Evolutionary conservation across 2,797 vertebrate genomes (phyloP), one percentile per base, ranked within the genome.

Genomic region (Gymnodraco acuticeps): DNA sequence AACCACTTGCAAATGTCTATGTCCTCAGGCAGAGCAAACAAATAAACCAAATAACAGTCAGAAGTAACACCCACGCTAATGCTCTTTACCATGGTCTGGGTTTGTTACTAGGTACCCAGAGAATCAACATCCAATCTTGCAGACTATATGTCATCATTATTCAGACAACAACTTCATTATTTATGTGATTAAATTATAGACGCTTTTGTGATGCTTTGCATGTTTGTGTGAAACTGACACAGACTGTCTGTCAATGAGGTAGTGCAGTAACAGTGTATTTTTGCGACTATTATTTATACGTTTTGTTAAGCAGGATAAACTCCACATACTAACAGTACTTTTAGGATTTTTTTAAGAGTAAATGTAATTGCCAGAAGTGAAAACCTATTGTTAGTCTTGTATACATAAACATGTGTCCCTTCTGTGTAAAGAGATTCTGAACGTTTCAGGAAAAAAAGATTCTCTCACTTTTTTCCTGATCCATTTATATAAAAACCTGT

Each of bases 111-210:
- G 31, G 33, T 47, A 73, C 31, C 67, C 43, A 63, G 45, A 64
- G 74, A 80, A 86, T 87, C 75, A 82, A 64, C 70, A 6, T 65
- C 75, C 77, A 62, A 53, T 73, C 71, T 84, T 62, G 31, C 3
- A 75, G 65, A 64, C 64, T 19, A 2, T 14, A 41, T 45, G 42
- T 50, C 51, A 47, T 83, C 73, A 77, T 88, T 76, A 83, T 73
- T 84, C 81, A 85, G 58, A 78, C 16, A 12, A 46, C 15, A 71
- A 62, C 60, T 50, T 19, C 68, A 73, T 72, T 16, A 77, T 61
- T 50, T 20, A 38, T 20, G 12, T 8, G 27, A 27, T 60, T 74
- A 60, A 75, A 55, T 45, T 46, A 33, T 3, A 27, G 23, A 4
- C 23, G 23, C 42, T 64, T 74, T 75, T 41, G 23, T 50, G 16